Evolutionary conservation across 1,140 invertebrate species (phyloP).

Genomic region (Drosophila miranda): DNA sequence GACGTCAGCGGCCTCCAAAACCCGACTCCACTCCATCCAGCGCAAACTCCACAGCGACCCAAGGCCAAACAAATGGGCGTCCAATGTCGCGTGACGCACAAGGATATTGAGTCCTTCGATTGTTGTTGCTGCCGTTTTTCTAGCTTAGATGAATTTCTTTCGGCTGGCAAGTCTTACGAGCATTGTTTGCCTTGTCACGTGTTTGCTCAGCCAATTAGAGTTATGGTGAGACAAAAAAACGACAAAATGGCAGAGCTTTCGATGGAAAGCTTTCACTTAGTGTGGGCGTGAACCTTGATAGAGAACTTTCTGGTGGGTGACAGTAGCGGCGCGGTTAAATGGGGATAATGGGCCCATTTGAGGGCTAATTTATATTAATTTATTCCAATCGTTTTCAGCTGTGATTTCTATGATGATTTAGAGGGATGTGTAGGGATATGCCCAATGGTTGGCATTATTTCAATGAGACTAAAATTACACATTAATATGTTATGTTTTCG

Average conservation of each 20-base stretch:
- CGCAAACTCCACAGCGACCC: conserved; percentile 38
- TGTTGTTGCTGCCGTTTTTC: conserved; percentile 23
- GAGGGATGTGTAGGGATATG: no score
- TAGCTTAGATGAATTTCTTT: conserved; percentile 47
- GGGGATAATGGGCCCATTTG: no score
- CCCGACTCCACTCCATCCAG: not conserved
- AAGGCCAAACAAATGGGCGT: conserved; percentile 68
- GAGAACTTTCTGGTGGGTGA: not conserved
- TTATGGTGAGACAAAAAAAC: conserved; percentile 23
- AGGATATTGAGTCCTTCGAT: conserved; percentile 61
- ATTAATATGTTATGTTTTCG: no score
- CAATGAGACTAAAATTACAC: no score
- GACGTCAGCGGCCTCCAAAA: conserved; percentile 52
- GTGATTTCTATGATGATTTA: no score
- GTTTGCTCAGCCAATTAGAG: conserved; percentile 63
- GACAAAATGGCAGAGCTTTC: conserved; percentile 28
- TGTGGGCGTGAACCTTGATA: conserved; percentile 34
- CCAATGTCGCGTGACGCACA: conserved; percentile 73
- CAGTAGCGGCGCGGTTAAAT: conserved; percentile 5
- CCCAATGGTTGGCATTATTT: no score
- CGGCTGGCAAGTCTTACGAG: not conserved
- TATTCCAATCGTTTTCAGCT: no score
- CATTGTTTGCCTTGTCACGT: conserved; percentile 52
- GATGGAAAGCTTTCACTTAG: conserved; percentile 38
- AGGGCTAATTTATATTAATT: not conserved